phyloP scores from a whole-genome alignment of 2,113 vertebrate genomes.

The Rhagologus leucostigma region DNA sequence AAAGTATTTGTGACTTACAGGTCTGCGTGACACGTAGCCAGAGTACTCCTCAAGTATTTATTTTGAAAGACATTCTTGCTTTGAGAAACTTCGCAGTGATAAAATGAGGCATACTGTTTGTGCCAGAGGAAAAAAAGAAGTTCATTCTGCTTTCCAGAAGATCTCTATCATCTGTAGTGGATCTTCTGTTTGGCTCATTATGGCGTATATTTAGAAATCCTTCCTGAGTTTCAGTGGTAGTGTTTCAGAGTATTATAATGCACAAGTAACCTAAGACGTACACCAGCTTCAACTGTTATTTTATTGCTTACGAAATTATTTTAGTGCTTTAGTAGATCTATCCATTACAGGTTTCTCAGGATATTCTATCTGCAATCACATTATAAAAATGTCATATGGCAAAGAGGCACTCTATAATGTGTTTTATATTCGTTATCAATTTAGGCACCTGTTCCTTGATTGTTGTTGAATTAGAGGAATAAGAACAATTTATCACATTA shows the following conservation, averaged over 20 bases:
- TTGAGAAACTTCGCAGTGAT: neutral
- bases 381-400: neutral
- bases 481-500: neutral
- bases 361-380: neutral
- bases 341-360: neutral
- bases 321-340: neutral
- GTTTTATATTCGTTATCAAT: neutral
- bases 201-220: neutral
- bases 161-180: too few species aligned
- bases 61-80: neutral
- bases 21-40: too few species aligned
- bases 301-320: neutral
- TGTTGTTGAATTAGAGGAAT: neutral
- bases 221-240: neutral
- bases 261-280: neutral
- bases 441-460: neutral
- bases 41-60: neutral
- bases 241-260: neutral
- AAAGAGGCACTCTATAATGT: neutral
- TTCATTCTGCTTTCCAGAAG: neutral
- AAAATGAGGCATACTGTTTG: neutral
- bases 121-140: neutral
- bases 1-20: accelerated
- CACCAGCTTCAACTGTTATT: neutral
- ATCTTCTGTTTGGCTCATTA: neutral